phyloP scores from a whole-genome alignment of 2,888 invertebrate genomes.

The Dorcus hopei region DNA sequence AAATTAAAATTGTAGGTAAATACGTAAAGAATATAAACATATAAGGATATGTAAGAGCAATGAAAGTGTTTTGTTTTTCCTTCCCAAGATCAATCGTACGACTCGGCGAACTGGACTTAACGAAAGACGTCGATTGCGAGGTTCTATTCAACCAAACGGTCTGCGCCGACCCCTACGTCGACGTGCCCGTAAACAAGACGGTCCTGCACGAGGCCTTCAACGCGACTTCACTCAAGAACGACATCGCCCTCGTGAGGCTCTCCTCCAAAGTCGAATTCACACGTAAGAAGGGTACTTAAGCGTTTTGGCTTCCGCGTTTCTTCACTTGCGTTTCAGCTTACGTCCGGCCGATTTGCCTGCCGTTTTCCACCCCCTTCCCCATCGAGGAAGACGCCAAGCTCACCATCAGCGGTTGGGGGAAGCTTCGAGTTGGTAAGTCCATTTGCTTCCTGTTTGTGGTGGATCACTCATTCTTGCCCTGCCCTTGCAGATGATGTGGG shows the following conservation, averaged over 20 bases:
- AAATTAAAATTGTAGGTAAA: conserved; percentile 32
- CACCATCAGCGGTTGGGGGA: conserved; percentile 73
- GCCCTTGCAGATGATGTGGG: conserved; percentile 33
- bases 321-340: conserved; percentile 31
- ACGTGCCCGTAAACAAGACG: conserved; percentile 35
- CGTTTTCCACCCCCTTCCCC: conserved; percentile 19
- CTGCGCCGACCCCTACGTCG: conserved; percentile 39
- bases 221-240: conserved; percentile 38
- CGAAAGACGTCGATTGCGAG: conserved; percentile 50
- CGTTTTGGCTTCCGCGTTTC: background rate
- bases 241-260: conserved; percentile 45
- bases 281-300: conserved; percentile 22
- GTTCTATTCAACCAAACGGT: conserved; percentile 3
- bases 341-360: conserved; percentile 41
- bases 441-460: conserved; percentile 46
- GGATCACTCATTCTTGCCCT: background rate
- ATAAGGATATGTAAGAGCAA: too few species aligned
- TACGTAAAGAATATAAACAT: background rate
- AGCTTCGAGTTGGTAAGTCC: conserved; percentile 48
- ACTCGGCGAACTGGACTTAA: conserved; percentile 58
- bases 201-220: conserved; percentile 40
- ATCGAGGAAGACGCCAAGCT: conserved; percentile 36
- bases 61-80: too few species aligned
- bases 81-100: conserved; percentile 53
- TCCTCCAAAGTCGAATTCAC: conserved; percentile 31